Conservation (phyloP, 2,888 invertebrate species). For the Tenthredo distinguenda region DNA sequence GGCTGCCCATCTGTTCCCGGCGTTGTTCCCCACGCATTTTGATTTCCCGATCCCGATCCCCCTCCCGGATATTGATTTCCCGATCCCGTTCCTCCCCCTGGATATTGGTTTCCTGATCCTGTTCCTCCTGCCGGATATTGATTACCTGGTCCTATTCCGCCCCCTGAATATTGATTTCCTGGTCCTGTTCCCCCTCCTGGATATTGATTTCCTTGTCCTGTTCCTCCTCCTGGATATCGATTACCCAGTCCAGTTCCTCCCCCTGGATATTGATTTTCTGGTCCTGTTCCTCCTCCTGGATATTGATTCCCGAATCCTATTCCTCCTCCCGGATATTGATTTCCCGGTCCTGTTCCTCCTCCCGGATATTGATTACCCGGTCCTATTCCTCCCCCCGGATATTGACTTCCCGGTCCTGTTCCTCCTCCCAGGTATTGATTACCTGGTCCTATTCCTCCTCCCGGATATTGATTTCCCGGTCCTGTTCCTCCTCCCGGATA, state of each 20-base stretch:
- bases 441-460: not conserved
- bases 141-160: conserved; percentile 44
- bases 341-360: not conserved
- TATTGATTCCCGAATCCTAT: not conserved
- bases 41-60: conserved; percentile 51
- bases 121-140: conserved; percentile 37
- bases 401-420: not conserved
- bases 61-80: conserved; percentile 54
- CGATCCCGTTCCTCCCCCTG: conserved; percentile 33
- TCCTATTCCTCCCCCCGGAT: not conserved
- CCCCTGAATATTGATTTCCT: conserved; percentile 16
- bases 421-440: not conserved
- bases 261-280: conserved; percentile 43
- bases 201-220: conserved; percentile 36
- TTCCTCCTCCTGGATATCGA: not conserved
- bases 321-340: not conserved
- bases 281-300: not conserved
- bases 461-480: not conserved
- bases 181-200: conserved; percentile 53
- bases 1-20: conserved; percentile 54
- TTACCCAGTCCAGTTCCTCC: conserved; percentile 29
- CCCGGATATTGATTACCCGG: not conserved
- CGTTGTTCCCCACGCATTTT: conserved; percentile 52
- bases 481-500: not conserved
- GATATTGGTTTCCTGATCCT: conserved; percentile 37